Evolutionary conservation across 2,888 invertebrate genomes (phyloP), one percentile per base, ranked within the genome.

Genomic region (Bombyx huttoni): DNA sequence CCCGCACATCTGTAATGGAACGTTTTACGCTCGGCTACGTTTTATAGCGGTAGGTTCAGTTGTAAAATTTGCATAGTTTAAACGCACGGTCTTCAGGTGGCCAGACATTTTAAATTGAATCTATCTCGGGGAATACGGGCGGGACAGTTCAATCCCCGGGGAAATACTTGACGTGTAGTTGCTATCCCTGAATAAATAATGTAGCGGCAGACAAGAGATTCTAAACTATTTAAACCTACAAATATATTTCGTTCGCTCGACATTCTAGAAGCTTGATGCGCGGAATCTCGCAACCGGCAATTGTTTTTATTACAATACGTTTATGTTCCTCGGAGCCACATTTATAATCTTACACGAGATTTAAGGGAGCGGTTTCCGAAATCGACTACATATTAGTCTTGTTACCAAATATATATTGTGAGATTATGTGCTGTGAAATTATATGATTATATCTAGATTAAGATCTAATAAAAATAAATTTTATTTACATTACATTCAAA

Each of bases 41-140:
- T 48, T 13, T 47, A 47, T 35, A 12, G 46, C 33, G 13, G 46
- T 34, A 46, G 50, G 50, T 46, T 13, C 47, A 50, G 52, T 50
- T 47, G 50, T 50, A 47, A 34, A 50, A 50, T 49, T 48, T 50
- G 55, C 56, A 56, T 56, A 52, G 52, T 51, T 51, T 53, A 54
- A 58, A 58, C 53, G 49, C 52, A 54, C 50, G 52, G 54, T 53
- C 53, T 54, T 58, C 53, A 54, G 53, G 49, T 52, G 50, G 54
- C 56, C 55, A 54, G 58, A 58, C 55, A 53, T 60, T 62, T 59
- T 54, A 59, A 62, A 60, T 62, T 56, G 59, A 59, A 60, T 60
- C 52, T 52, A 49, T 47, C 52, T 34, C 12, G 52, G 24, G 9
- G 50, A 13, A 50, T 49, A 45, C 50, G 33, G 12, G 48, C 50